phyloP scores from a whole-genome alignment of 1,140 invertebrate species.

The Solenopsis fugax region DNA sequence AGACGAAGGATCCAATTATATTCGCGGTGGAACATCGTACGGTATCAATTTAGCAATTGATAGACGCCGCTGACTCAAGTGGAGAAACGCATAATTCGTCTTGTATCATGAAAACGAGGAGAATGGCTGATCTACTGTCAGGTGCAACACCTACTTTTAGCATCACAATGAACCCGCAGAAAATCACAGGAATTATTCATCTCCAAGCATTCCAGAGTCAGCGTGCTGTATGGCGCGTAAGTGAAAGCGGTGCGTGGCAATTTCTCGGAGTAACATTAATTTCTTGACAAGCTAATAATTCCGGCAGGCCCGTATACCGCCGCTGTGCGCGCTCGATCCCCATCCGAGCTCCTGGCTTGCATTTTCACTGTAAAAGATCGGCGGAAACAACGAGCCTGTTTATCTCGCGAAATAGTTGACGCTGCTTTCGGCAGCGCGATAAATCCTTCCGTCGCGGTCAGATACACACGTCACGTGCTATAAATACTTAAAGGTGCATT shows the following conservation, averaged over 20 bases:
- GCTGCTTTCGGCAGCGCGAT: constrained; percentile 74
- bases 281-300: constrained; percentile 62
- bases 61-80: neutral
- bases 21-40: neutral
- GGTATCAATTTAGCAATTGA: constrained; percentile 28
- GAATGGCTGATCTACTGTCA: constrained; percentile 11
- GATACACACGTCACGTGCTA: constrained; percentile 72
- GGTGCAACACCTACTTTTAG: constrained; percentile 48
- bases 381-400: constrained; percentile 71
- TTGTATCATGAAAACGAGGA: constrained; percentile 6
- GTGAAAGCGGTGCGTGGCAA: constrained; percentile 43
- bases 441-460: constrained; percentile 72
- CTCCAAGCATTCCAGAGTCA: constrained; percentile 23
- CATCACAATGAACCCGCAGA: constrained; percentile 46
- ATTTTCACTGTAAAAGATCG: constrained; percentile 66
- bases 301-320: neutral
- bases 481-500: constrained; percentile 71
- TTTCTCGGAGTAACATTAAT: constrained; percentile 59
- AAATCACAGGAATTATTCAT: constrained; percentile 60
- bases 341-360: constrained; percentile 15
- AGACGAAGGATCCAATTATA: constrained; percentile 8
- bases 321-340: neutral
- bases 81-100: constrained; percentile 26
- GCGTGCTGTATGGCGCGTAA: constrained; percentile 28
- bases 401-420: constrained; percentile 72